Evolutionary conservation across 2,113 vertebrate genomes (phyloP).

Genomic region (Cyphomyrus discorhynchus): DNA sequence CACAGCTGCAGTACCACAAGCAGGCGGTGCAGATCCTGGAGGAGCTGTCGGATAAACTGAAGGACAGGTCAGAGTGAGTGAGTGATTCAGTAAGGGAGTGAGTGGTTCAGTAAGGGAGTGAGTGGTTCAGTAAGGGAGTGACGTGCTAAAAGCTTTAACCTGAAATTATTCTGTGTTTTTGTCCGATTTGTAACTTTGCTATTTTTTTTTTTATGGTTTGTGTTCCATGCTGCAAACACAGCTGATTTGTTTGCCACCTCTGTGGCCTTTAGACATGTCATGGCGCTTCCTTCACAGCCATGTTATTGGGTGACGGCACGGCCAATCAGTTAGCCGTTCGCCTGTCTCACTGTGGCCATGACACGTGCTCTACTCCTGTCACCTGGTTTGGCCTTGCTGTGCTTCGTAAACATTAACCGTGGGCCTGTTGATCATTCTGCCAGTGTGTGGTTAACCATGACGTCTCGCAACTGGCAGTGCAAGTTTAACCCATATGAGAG

Average conservation of each 20-base stretch:
- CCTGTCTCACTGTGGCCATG: background rate
- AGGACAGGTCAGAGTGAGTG: slow-evolving; percentile 61
- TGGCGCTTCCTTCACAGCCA: background rate
- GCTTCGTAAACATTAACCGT: background rate
- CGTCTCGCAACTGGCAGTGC: background rate
- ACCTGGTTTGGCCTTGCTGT: background rate
- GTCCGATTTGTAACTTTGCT: background rate
- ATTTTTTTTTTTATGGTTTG: background rate
- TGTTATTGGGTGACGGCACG: background rate
- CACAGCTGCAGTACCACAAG: slow-evolving; percentile 86
- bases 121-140: background rate
- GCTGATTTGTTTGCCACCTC: background rate
- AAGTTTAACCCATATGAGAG: background rate
- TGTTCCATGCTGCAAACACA: background rate
- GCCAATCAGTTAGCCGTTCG: background rate
- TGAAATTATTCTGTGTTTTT: background rate
- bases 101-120: background rate
- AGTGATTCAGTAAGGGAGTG: too few relatives aligned
- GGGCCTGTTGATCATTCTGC: background rate
- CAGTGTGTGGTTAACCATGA: background rate
- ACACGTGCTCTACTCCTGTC: background rate
- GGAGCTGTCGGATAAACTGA: slow-evolving; percentile 73
- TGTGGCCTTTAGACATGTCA: background rate
- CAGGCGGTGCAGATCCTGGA: slow-evolving; percentile 80
- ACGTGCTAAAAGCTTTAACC: background rate